A percentile compares a stretch with the other conserved stretches of the same genome.
Evolutionary conservation across 2,888 invertebrate genomes (phyloP).

Genomic region (Microctonus hyperodae): DNA sequence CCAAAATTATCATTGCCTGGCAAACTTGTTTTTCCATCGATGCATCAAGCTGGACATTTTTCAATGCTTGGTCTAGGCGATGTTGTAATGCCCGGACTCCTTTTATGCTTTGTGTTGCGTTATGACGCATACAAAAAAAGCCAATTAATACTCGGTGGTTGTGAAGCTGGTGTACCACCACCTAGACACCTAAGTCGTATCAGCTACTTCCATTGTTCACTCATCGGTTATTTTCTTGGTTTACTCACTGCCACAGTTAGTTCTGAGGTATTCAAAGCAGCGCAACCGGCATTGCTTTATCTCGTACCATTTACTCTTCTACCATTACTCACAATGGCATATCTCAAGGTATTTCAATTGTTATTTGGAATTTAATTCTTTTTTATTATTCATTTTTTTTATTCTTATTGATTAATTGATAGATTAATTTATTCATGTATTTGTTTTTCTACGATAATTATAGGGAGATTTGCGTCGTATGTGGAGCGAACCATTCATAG

Average conservation of each 20-base stretch:
- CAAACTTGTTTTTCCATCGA: constrained; percentile 95
- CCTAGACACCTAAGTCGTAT: constrained; percentile 67
- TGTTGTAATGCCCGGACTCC: constrained; percentile 94
- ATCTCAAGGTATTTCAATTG: constrained; percentile 78
- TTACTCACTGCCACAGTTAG: constrained; percentile 96
- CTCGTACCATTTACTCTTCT: constrained; percentile 97
- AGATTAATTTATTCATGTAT: constrained; percentile 15
- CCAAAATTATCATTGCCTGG: constrained; percentile 96
- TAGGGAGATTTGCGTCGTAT: constrained; percentile 96
- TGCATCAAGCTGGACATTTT: constrained; percentile 96
- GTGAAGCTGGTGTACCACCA: constrained; percentile 70
- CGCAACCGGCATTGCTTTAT: constrained; percentile 96
- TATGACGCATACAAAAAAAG: constrained; percentile 98
- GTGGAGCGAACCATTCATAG: constrained; percentile 97
- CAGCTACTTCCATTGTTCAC: constrained; percentile 98
- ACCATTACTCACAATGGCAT: constrained; percentile 97
- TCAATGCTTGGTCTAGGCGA: constrained; percentile 92
- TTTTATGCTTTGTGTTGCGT: constrained; percentile 94
- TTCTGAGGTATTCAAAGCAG: constrained; percentile 97
- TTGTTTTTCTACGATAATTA: constrained; percentile 44
- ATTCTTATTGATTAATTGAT: constrained; percentile 12
- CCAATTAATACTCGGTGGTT: constrained; percentile 70
- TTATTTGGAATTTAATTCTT: neutral
- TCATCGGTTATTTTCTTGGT: constrained; percentile 96
- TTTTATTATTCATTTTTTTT: constrained; percentile 26